A percentile compares a stretch with the other conserved stretches of the same genome.
phyloP scores from a whole-genome alignment of 1,140 invertebrate species.

The Listronotus oregonensis region DNA sequence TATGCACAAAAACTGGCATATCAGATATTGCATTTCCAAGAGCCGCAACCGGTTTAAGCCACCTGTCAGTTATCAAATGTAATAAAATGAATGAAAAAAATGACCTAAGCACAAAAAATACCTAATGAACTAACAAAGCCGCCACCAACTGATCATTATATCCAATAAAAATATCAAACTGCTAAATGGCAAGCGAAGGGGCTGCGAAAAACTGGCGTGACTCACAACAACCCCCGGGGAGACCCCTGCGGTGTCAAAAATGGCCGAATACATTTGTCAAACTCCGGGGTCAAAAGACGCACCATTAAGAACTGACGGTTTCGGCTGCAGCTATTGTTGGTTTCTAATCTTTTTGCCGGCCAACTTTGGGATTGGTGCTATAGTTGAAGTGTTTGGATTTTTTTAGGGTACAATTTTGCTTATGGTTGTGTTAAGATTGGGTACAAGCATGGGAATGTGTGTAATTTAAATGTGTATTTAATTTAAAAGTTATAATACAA shows the following conservation, averaged over 20 bases:
- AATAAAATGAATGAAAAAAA: too few relatives aligned
- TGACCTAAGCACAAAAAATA: background rate
- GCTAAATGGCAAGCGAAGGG: slow-evolving; percentile 5
- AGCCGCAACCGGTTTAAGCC: too few relatives aligned
- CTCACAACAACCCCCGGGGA: background rate
- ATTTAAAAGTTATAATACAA: too few relatives aligned
- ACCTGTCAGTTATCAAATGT: too few relatives aligned
- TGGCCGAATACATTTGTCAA: slow-evolving; percentile 23
- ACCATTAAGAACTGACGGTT: slow-evolving; percentile 8
- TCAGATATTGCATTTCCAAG: too few relatives aligned
- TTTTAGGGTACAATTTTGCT: too few relatives aligned
- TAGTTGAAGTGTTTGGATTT: too few relatives aligned
- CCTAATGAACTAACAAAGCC: slow-evolving; percentile 4
- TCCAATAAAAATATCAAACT: slow-evolving; percentile 16
- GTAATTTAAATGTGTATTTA: too few relatives aligned
- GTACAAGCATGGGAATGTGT: too few relatives aligned
- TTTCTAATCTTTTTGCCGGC: background rate
- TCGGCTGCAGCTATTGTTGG: background rate
- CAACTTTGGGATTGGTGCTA: too few relatives aligned
- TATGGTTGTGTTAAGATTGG: too few relatives aligned
- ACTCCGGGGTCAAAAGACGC: background rate
- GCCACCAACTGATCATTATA: background rate
- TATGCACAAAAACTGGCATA: too few relatives aligned
- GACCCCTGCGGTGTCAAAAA: slow-evolving; percentile 17
- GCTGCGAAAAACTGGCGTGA: background rate